Conservation (phyloP, 2,888 invertebrate genomes). For the Nemapogon koenigi region DNA sequence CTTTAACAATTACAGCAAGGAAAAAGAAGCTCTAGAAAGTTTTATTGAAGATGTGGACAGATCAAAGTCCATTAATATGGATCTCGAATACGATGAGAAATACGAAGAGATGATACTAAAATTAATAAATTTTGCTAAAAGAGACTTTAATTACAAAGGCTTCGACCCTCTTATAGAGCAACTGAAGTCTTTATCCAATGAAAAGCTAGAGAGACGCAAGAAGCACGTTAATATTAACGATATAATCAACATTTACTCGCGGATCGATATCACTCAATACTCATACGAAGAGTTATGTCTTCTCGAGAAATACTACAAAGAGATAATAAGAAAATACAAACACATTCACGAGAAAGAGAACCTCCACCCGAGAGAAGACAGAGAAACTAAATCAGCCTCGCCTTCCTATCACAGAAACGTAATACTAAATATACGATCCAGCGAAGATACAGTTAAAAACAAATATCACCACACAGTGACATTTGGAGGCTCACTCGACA, state of each 20-base stretch:
- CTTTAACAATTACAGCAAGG: slow-evolving; percentile 37
- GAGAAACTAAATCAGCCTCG: slow-evolving; percentile 23
- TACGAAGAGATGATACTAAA: slow-evolving; percentile 55
- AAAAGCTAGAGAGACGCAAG: slow-evolving; percentile 36
- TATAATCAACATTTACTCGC: slow-evolving; percentile 45
- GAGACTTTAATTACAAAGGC: slow-evolving; percentile 53
- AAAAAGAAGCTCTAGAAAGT: slow-evolving; percentile 39
- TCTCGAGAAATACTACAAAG: slow-evolving; percentile 52
- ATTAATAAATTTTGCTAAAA: slow-evolving; percentile 52
- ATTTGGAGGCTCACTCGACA: slow-evolving; percentile 26
- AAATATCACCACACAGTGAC: slow-evolving; percentile 25
- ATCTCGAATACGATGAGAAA: slow-evolving; percentile 48
- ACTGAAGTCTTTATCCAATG: slow-evolving; percentile 41
- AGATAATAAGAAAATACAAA: slow-evolving; percentile 47
- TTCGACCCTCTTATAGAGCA: slow-evolving; percentile 55
- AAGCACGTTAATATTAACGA: slow-evolving; percentile 41
- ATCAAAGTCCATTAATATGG: slow-evolving; percentile 41
- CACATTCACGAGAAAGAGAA: slow-evolving; percentile 20
- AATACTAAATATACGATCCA: slow-evolving; percentile 31
- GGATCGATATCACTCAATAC: slow-evolving; percentile 46
- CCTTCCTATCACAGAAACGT: slow-evolving; percentile 33
- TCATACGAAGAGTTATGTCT: slow-evolving; percentile 53
- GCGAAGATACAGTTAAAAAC: slow-evolving; percentile 28
- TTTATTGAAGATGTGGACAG: slow-evolving; percentile 52
- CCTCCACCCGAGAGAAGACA: slow-evolving; percentile 31